Evolutionary conservation across 2,797 vertebrate genomes (phyloP).

Genomic region (Ctenosaura bakeri): DNA sequence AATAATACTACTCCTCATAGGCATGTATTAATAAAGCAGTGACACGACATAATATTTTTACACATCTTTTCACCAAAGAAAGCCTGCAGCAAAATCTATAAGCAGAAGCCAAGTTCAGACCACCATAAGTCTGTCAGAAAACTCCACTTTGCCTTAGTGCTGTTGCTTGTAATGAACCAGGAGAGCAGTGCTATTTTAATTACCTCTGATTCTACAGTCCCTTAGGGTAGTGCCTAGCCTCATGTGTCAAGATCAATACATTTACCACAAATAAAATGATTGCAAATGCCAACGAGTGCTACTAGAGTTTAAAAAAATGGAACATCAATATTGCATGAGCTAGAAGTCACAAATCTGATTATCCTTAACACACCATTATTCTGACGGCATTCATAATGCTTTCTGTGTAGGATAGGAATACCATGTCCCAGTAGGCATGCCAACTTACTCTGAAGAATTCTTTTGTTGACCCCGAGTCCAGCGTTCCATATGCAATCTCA

Average conservation of each 20-base stretch:
- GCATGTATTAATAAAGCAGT: conserved; percentile 46
- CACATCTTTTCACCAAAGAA: conserved; percentile 51
- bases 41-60: not conserved
- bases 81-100: conserved; percentile 42
- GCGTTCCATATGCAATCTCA: conserved; percentile 96
- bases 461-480: conserved; percentile 97
- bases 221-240: conserved; percentile 40
- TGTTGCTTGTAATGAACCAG: conserved; percentile 60
- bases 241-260: conserved; percentile 59
- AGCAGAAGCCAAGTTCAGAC: conserved; percentile 52
- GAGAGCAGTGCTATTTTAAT: conserved; percentile 66
- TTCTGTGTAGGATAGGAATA: conserved; percentile 25
- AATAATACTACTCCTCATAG: conserved; percentile 43
- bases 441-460: conserved; percentile 97
- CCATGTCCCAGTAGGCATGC: not conserved
- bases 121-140: conserved; percentile 52
- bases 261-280: conserved; percentile 68
- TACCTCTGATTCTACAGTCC: conserved; percentile 60
- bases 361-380: conserved; percentile 42
- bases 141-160: conserved; percentile 35
- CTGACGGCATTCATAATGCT: conserved; percentile 34
- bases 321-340: conserved; percentile 35
- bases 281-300: conserved; percentile 60
- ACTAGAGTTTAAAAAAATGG: conserved; percentile 24
- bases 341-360: conserved; percentile 19